These are phyloP conservation scores for Hylia prasina DNA, from an alignment of 2,113 vertebrate species.

Conservation along the genomic window DNA sequence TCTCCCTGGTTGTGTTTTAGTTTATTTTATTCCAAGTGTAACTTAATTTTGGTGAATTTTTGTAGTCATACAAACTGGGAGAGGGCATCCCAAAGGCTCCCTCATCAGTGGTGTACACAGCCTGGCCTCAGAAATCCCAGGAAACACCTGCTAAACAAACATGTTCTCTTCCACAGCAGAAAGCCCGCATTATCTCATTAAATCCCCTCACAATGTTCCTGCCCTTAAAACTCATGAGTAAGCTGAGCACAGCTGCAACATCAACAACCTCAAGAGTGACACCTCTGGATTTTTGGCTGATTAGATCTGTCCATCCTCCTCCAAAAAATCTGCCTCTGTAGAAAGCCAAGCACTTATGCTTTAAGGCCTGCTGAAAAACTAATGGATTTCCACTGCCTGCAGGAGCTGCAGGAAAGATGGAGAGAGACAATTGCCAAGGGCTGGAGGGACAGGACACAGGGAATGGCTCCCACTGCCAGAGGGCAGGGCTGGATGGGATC, in stretches of 20 bases:
- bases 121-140: neutral
- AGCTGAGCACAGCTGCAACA: neutral
- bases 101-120: neutral
- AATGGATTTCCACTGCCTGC: neutral
- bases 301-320: neutral
- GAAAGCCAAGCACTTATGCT: neutral
- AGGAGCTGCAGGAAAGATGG: neutral
- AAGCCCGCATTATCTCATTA: neutral
- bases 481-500: neutral
- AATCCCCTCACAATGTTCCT: neutral
- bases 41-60: neutral
- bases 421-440: neutral
- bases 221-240: neutral
- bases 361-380: neutral
- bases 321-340: neutral
- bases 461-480: neutral
- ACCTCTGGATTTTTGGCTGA: neutral
- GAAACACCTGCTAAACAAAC: neutral
- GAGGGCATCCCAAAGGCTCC: neutral
- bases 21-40: neutral
- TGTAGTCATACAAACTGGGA: neutral
- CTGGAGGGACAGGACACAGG: fast-evolving
- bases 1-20: neutral
- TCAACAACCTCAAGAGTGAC: neutral
- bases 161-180: neutral